Evolutionary conservation across 2,113 vertebrate genomes (phyloP), one percentile per base, ranked within the genome.

Genomic region (Clinocottus analis): DNA sequence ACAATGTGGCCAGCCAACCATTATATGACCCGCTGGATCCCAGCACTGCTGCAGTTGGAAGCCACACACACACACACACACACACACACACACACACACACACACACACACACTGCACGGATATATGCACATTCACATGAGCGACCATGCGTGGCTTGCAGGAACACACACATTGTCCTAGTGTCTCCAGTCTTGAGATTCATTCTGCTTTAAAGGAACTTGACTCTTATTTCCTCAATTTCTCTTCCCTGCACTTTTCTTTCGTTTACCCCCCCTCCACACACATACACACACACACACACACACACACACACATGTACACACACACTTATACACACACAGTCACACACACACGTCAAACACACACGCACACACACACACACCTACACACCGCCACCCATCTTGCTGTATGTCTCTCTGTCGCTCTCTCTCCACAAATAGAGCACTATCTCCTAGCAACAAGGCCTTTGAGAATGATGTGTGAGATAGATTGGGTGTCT

Each of bases 361-460:
- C 35, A 37, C 35, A 37, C 35, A 37, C 17, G 4, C 45, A 37
- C 35, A 37, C 35, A 37, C 35, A 37, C 17, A 16, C 7, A 7
- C 5, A 5, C 47, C 8, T 1, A 21, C 47, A n/a, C 51, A 27
- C 53, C 23, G 43, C 25, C 17, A 61, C 47, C 47, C 51, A 49
- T 72, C 62, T 72, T 37, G 29, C 66, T 72, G 49, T 79, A 27
- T 85, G 63, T 83, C 75, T 82, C 55, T 81, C 68, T 80, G 25
- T 71, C 21, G 12, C 85, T 69, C 83, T 85, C 82, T 84, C 89
- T 84, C 80, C 78, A 85, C 80, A 89, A 91, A 91, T 90, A 91
- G 88, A 79, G 85, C 77, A 75, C 83, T 86, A 92, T 92, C 87
- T 86, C 90, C 85, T 91, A 91, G 90, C 90, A 91, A 91, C 90